Evolutionary conservation across 2,113 vertebrate genomes (phyloP).

Genomic region (Himantopus leucocephalus): DNA sequence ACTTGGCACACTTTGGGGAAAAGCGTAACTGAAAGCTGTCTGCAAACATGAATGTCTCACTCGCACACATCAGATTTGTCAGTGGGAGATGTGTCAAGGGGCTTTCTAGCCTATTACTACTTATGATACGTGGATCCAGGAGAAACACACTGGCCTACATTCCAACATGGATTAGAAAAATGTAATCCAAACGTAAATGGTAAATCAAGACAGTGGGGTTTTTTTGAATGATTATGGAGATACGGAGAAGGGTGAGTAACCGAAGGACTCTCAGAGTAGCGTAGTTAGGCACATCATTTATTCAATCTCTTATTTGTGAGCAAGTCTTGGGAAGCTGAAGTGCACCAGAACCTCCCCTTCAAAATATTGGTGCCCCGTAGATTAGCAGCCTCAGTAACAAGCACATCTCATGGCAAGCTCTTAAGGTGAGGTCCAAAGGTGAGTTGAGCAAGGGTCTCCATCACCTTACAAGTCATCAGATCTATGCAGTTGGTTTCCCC

Average conservation of each 20-base stretch:
- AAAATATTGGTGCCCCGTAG: neutral
- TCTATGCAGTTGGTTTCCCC: neutral
- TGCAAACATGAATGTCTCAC: neutral
- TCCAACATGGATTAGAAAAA: neutral
- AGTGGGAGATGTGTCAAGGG: neutral
- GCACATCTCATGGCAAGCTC: neutral
- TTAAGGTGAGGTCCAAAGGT: neutral
- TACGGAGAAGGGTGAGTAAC: neutral
- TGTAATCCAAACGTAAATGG: neutral
- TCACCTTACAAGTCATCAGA: neutral
- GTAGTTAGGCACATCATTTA: neutral
- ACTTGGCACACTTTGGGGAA: neutral
- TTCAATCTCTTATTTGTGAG: neutral
- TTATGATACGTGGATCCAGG: neutral
- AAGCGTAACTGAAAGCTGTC: neutral
- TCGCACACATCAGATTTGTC: accelerated
- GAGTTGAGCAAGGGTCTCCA: neutral
- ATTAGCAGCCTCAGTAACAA: neutral
- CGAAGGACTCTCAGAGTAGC: neutral
- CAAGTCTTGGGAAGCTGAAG: neutral
- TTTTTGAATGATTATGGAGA: neutral
- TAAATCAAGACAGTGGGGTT: neutral
- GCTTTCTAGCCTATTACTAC: neutral
- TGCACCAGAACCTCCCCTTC: neutral
- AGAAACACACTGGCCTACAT: neutral